Evolutionary conservation across 2,113 vertebrate species (phyloP).

Genomic region (Neoarius graeffei): DNA sequence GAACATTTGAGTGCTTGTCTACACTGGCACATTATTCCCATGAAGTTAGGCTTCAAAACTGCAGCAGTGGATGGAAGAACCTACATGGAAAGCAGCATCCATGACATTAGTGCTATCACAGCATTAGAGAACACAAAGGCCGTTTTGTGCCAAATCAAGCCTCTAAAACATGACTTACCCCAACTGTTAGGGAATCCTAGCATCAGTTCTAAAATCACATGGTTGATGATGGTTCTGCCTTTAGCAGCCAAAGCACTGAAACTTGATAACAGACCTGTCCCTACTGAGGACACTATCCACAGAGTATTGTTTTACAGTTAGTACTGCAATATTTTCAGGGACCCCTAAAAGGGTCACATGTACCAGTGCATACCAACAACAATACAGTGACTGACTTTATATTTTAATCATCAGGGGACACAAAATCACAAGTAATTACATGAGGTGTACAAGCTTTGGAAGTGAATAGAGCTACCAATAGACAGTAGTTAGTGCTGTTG

Average conservation of each 20-base stretch:
- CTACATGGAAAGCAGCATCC: not conserved
- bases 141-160: not conserved
- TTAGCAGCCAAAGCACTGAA: not conserved
- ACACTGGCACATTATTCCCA: not conserved
- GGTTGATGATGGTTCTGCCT: not conserved
- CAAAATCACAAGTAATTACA: too few relatives aligned
- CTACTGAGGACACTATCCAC: not conserved
- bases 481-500: too few relatives aligned
- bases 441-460: too few relatives aligned
- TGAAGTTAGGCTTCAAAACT: not conserved
- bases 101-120: not conserved
- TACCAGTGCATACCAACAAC: not conserved
- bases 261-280: too few relatives aligned
- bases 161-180: not conserved
- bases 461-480: too few relatives aligned
- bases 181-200: not conserved
- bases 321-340: not conserved
- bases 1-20: not conserved
- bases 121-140: not conserved
- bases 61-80: not conserved
- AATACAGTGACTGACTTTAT: not conserved
- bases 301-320: not conserved
- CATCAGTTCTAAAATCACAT: not conserved
- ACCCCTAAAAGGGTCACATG: too few relatives aligned
- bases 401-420: too few relatives aligned